phyloP scores from a whole-genome alignment of 1,140 invertebrate genomes.

The Ericerus pela region DNA sequence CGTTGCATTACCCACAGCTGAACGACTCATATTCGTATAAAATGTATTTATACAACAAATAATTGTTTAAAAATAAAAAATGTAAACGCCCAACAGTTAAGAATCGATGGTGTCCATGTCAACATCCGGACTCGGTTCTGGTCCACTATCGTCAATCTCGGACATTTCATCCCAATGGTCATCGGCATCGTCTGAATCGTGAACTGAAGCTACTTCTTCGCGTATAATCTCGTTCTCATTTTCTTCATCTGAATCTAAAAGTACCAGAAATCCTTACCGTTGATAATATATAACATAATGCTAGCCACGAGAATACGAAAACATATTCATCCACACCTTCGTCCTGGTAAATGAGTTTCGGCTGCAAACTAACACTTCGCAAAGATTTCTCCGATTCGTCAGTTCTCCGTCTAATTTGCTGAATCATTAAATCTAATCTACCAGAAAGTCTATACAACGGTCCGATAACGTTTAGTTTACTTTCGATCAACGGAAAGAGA shows the following conservation, averaged over 20 bases:
- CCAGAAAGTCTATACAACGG: slow-evolving; percentile 40
- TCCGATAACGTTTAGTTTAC: slow-evolving; percentile 36
- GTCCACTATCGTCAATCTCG: not conserved
- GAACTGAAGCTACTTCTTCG: not conserved
- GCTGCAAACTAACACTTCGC: slow-evolving; percentile 28
- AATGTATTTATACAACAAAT: slow-evolving; percentile 6
- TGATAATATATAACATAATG: not conserved
- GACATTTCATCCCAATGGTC: slow-evolving; percentile 4
- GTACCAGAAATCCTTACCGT: not conserved
- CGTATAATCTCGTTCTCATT: not conserved
- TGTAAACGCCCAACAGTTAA: no score
- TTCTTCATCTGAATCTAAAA: slow-evolving; percentile 4
- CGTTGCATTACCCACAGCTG: no score
- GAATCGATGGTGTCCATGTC: slow-evolving; percentile 1
- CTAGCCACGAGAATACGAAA: no score
- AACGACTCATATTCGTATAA: not conserved
- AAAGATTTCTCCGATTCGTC: slow-evolving; percentile 29
- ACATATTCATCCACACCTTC: slow-evolving; percentile 34
- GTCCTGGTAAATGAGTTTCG: slow-evolving; percentile 40
- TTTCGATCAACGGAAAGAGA: slow-evolving; percentile 42
- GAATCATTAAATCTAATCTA: slow-evolving; percentile 39
- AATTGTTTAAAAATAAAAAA: not conserved
- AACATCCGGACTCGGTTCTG: not conserved
- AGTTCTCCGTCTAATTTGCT: slow-evolving; percentile 32
- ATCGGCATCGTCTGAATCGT: slow-evolving; percentile 3